A percentile compares a stretch with the other conserved stretches of the same genome.
Conservation (phyloP, 2,797 vertebrate species). For the Sorex maritimensis region DNA sequence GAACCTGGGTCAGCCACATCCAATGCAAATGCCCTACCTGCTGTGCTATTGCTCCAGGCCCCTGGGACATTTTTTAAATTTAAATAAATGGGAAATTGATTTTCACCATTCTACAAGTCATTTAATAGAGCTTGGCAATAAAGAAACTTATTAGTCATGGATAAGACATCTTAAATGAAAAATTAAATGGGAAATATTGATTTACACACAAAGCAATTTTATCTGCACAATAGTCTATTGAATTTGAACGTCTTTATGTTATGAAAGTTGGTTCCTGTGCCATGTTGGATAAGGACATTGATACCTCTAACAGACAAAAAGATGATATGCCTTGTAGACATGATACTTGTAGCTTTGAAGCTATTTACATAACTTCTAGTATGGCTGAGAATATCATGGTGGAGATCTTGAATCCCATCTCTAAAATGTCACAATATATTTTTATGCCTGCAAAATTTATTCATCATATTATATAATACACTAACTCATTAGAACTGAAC, state of each 20-base stretch:
- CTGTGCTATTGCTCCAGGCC: no score
- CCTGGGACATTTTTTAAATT: background rate
- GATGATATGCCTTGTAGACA: background rate
- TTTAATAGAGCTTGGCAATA: background rate
- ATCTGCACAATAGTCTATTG: constrained; percentile 26
- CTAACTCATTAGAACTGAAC: background rate
- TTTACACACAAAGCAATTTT: constrained; percentile 20
- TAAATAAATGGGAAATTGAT: background rate
- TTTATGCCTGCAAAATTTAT: background rate
- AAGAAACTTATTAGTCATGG: background rate
- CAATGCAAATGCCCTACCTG: no score
- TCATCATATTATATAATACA: background rate
- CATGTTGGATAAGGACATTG: background rate
- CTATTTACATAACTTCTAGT: background rate
- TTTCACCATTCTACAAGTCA: background rate
- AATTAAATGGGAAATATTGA: background rate
- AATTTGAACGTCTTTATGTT: constrained; percentile 16
- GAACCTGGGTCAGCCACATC: no score
- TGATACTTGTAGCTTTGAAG: background rate
- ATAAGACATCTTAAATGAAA: background rate
- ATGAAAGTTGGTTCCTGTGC: background rate
- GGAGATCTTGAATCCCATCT: background rate
- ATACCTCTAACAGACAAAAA: background rate
- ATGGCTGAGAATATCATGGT: background rate
- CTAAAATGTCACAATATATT: background rate